Evolutionary conservation across 1,140 invertebrate species (phyloP), one percentile per base, ranked within the genome.

Genomic region (Zaprionus tsacasi): DNA sequence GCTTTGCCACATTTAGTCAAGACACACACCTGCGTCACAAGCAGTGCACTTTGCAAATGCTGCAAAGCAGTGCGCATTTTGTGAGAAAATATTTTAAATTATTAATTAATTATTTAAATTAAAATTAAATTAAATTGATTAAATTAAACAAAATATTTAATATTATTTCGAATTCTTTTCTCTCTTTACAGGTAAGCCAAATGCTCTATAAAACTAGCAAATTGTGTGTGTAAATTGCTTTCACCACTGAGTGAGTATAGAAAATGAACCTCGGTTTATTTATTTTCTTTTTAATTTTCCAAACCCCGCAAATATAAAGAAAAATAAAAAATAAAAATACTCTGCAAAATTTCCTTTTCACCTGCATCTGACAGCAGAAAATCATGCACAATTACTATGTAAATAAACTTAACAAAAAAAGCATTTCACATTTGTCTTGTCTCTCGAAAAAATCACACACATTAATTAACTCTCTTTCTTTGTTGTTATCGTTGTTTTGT

Each of bases 171-270:
- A 5, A 25, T 8, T 12, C 11, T 59, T 15, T 33, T 25, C 5
- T 69, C 30, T 67, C 6, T 52, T 77, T 77, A 1, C 66, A 77
- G 75, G 74, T 77, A 50, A 50, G 45, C 45, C 45, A 17, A 25
- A 11, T 25, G 10, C 21, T 12, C 10, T 21, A 21, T 11, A 25
- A 1, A 50, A 2, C 1, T 25, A 50, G 45, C 45, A 73, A 73
- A 15, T 8, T 38, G 17, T 17, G 60, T 33, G 17, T 17, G 60
- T 33, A 33, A 17, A 58, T 30, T 43, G 27, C 27, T 60, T 17
- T 33, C 6, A 17, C 17, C 21, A 12, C 60, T 27, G 36, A 55
- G 63, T 65, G 63, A 65, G 63, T 65, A 65, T 21, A 17, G 45
- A 21, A 7, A 40, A 43, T 8, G 10, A 17, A 65, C 50, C 33